A percentile compares a stretch with the other conserved stretches of the same genome.
Conservation (phyloP, 2,113 vertebrate species). For the Laterallus jamaicensis region DNA sequence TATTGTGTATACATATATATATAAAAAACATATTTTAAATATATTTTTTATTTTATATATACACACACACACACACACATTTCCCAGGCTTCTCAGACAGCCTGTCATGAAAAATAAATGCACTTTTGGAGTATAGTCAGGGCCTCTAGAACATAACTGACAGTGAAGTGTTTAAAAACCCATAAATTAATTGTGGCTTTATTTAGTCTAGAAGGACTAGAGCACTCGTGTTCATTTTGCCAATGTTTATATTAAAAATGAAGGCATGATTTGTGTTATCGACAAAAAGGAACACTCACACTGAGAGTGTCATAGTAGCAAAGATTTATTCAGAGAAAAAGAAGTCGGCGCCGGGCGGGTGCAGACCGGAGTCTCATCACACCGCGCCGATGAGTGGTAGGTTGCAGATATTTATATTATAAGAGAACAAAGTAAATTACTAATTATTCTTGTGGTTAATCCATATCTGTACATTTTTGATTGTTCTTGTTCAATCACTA, state of each 20-base stretch:
- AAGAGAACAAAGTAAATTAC: too few relatives aligned
- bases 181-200: background rate
- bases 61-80: background rate
- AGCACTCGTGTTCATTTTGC: background rate
- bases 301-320: too few relatives aligned
- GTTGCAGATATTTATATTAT: too few relatives aligned
- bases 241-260: background rate
- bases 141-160: background rate
- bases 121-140: background rate
- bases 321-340: too few relatives aligned
- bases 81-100: background rate
- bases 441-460: too few relatives aligned
- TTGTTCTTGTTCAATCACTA: too few relatives aligned
- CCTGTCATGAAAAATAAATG: background rate
- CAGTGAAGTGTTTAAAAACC: background rate
- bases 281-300: too few relatives aligned
- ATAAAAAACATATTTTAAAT: too few relatives aligned
- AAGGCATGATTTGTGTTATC: background rate
- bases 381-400: too few relatives aligned
- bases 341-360: too few relatives aligned
- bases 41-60: background rate
- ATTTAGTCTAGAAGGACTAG: slow-evolving; percentile 13
- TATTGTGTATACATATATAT: background rate
- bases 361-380: too few relatives aligned
- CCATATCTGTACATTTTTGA: too few relatives aligned